A percentile compares a stretch with the other conserved stretches of the same genome.
Conservation (phyloP, 1,140 invertebrate genomes). For the Musca vetustissima region DNA sequence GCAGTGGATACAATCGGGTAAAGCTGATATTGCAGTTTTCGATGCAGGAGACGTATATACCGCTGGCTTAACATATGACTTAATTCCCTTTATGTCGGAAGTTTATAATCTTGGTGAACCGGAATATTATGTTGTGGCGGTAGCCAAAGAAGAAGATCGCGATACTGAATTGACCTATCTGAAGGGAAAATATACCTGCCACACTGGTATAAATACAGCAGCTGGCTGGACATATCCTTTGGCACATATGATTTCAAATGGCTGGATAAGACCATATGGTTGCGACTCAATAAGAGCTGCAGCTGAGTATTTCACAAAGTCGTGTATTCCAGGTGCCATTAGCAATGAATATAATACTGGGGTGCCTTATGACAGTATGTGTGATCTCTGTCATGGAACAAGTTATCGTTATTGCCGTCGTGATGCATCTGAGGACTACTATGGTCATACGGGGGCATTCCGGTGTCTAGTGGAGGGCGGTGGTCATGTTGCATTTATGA, state of each 20-base stretch:
- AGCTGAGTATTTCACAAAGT: constrained; percentile 89
- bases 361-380: constrained; percentile 86
- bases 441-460: constrained; percentile 86
- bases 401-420: constrained; percentile 79
- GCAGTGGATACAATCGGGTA: constrained; percentile 74
- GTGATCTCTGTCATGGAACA: constrained; percentile 89
- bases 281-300: constrained; percentile 88
- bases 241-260: constrained; percentile 89
- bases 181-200: constrained; percentile 87
- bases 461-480: constrained; percentile 92
- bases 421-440: constrained; percentile 87
- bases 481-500: constrained; percentile 93
- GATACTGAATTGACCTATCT: constrained; percentile 86
- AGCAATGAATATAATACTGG: constrained; percentile 81
- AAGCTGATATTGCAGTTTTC: constrained; percentile 84
- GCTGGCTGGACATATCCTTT: constrained; percentile 96
- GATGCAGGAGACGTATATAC: constrained; percentile 95
- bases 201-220: constrained; percentile 87
- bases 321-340: constrained; percentile 86
- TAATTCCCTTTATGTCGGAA: constrained; percentile 88
- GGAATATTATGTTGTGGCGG: constrained; percentile 92
- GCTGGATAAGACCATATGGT: constrained; percentile 88
- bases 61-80: constrained; percentile 75
- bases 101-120: constrained; percentile 82
- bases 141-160: constrained; percentile 85